Base-by-base conservation (phyloP, 2,797 vertebrate species). In the Linurgus olivaceus region DNA sequence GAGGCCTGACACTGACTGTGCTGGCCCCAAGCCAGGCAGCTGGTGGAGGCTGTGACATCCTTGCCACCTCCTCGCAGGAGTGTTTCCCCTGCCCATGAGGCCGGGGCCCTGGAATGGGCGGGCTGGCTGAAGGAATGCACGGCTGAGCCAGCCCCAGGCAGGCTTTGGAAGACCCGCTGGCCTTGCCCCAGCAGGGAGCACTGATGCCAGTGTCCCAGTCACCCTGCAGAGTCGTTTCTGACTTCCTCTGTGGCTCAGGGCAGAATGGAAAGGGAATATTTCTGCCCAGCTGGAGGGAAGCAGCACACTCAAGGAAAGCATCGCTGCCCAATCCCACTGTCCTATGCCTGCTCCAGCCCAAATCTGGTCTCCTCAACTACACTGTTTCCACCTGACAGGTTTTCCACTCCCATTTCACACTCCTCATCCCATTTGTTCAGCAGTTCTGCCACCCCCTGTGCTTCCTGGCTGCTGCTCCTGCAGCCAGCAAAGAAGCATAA, bases 151-250 rank as follows among this genome's bases (percentile, higher is more conserved):
- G 72, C 44, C 38, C 24, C 31, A 23, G 55, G 38, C 63, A n/a
- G 0, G 0, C 5, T 76, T 33, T 24, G 14, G 13, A 23, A 70
- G 28, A 82, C 9, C 18, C 0, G 0, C 29, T 47, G 14, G 40
- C 25, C 17, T 78, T 77, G 14, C 42, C 50, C 31, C 11, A 31
- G 12, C 2, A 4, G 11, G 28, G 2, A 50, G 8, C 38, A 40
- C 13, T 10, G n/a, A 42, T 48, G 20, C 8, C 50, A 57, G n/a
- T 5, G 19, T 29, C 45, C 52, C 57, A 8, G 2, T 42, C 26
- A 29, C 6, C 4, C 11, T 2, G 2, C 8, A 17, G 15, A 66
- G 29, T 37, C 9, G 51, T 38, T 88, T 81, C 86, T 55, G 45
- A 35, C 35, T 77, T 45, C 21, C 24, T 57, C 4, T 47, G 66